Evolutionary conservation across 2,888 invertebrate species (phyloP).

Genomic region (Drosophila suboccidentalis): DNA sequence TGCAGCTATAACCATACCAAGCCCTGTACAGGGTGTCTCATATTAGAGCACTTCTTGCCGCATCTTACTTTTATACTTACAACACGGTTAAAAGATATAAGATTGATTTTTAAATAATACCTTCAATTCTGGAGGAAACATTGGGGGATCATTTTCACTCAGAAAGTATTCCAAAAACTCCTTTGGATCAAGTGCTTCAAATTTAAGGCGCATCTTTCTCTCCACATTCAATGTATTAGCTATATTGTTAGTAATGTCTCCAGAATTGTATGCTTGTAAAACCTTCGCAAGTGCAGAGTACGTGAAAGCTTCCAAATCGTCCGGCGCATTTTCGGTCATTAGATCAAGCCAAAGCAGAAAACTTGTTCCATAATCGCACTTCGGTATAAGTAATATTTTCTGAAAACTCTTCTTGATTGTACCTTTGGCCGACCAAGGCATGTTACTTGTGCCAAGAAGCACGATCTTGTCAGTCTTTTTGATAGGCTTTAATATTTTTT

Average conservation of each 20-base stretch:
- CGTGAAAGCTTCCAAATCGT: slow-evolving; percentile 65
- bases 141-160: slow-evolving; percentile 54
- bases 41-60: not conserved
- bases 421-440: slow-evolving; percentile 86
- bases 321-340: slow-evolving; percentile 68
- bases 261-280: slow-evolving; percentile 82
- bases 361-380: slow-evolving; percentile 83
- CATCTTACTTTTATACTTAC: not conserved
- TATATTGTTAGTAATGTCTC: slow-evolving; percentile 82
- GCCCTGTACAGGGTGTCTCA: too few species aligned
- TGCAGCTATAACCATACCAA: too few species aligned
- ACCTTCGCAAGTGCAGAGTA: slow-evolving; percentile 82
- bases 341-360: slow-evolving; percentile 80
- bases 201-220: slow-evolving; percentile 73
- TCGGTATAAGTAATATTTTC: slow-evolving; percentile 81
- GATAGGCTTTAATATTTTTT: slow-evolving; percentile 86
- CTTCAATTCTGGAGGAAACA: slow-evolving; percentile 77
- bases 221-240: slow-evolving; percentile 69
- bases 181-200: slow-evolving; percentile 62
- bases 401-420: slow-evolving; percentile 81
- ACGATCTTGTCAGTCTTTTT: slow-evolving; percentile 87
- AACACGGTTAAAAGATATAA: not conserved
- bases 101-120: slow-evolving; percentile 46
- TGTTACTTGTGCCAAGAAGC: slow-evolving; percentile 86
- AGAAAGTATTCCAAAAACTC: slow-evolving; percentile 82